Evolutionary conservation across 1,140 invertebrate species (phyloP).

Genomic region (Brachionus rubens): DNA sequence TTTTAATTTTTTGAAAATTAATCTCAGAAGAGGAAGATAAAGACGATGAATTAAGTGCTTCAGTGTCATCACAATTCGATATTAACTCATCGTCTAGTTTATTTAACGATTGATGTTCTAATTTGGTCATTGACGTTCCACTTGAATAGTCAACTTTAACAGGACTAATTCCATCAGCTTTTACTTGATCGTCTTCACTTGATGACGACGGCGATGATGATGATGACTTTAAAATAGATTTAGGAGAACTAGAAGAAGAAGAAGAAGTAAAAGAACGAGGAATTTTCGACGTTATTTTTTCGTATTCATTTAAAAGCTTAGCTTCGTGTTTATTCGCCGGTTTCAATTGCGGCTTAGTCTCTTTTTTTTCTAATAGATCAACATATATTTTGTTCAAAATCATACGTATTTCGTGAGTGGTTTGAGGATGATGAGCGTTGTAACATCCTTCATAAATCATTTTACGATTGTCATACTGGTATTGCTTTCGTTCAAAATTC

Average conservation of each 20-base stretch:
- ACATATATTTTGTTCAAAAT: background rate
- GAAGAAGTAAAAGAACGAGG: too few species aligned
- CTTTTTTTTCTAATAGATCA: background rate
- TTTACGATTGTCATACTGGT: background rate
- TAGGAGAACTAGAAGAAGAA: too few species aligned
- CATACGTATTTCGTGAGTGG: background rate
- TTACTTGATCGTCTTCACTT: too few species aligned
- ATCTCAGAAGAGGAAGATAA: background rate
- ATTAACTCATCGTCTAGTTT: background rate
- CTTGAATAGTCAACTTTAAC: too few species aligned
- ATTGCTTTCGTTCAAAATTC: too few species aligned
- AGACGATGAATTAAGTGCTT: background rate
- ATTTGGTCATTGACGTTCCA: background rate
- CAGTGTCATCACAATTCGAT: background rate
- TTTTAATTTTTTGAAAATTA: background rate
- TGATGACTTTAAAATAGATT: too few species aligned
- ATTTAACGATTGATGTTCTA: background rate
- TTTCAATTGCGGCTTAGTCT: background rate
- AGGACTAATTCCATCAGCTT: too few species aligned
- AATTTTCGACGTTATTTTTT: background rate
- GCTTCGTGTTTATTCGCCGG: background rate
- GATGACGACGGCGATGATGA: too few species aligned
- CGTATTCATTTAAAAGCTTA: background rate
- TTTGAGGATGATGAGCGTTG: background rate
- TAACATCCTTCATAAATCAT: slow-evolving; percentile 25